Conservation (phyloP, 1,140 invertebrate species). For the Tetramorium parvispinum region DNA sequence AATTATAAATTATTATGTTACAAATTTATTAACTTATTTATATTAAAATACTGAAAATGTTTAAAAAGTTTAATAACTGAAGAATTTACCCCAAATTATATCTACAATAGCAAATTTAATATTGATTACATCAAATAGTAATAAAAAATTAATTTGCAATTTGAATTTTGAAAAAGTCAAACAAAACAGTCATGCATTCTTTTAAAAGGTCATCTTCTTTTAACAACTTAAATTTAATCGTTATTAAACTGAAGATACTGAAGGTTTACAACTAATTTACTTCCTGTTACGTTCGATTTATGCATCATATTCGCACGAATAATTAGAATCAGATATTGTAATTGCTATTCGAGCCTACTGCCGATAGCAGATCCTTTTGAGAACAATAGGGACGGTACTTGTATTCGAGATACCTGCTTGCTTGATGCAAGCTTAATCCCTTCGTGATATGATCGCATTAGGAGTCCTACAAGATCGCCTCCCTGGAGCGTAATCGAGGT, state of each 20-base stretch:
- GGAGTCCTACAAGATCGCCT: constrained; percentile 61
- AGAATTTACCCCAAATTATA: background rate
- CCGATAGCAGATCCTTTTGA: constrained; percentile 34
- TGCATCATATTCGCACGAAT: background rate
- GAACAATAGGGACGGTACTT: constrained; percentile 48
- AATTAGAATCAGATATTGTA: constrained; percentile 18
- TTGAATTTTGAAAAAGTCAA: background rate
- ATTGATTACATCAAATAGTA: background rate
- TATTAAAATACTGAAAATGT: background rate
- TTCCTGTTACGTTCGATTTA: background rate
- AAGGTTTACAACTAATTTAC: background rate
- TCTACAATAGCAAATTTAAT: background rate
- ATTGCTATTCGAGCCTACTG: constrained; percentile 38
- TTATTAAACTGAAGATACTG: background rate
- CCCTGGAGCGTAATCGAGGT: constrained; percentile 55
- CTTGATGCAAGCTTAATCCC: constrained; percentile 66
- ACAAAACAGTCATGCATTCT: background rate
- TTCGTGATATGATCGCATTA: constrained; percentile 70
- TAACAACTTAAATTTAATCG: background rate
- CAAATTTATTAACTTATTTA: background rate
- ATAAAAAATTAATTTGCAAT: background rate
- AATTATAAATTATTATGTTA: background rate
- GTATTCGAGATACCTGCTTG: constrained; percentile 25
- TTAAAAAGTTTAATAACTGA: background rate
- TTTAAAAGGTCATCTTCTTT: background rate